These are phyloP conservation scores for Sylvia borin DNA, from an alignment of 2,797 vertebrate species.

Conservation along the genomic window DNA sequence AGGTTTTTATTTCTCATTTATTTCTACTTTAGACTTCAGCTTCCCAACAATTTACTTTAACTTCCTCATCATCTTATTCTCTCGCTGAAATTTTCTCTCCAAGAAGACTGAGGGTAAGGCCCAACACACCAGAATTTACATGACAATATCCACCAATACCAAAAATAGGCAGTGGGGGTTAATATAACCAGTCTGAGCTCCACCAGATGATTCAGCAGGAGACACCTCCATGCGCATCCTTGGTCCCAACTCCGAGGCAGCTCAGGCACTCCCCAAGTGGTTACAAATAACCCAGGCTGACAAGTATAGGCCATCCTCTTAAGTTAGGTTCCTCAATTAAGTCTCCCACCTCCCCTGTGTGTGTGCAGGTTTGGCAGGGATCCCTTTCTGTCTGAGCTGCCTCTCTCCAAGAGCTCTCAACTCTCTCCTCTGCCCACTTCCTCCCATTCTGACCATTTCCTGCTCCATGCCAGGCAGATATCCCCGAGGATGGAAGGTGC, in stretches of 20 bases:
- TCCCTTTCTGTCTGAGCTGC: background rate
- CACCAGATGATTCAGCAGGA: background rate
- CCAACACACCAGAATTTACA: background rate
- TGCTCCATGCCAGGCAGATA: background rate
- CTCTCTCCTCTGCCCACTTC: background rate
- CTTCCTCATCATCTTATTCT: conserved; percentile 26
- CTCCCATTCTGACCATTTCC: background rate
- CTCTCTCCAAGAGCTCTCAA: background rate
- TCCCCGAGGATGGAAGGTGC: conserved; percentile 17
- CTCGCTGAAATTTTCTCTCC: background rate
- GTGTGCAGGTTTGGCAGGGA: background rate
- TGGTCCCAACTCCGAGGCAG: background rate
- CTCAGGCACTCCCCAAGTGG: background rate
- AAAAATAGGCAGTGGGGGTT: background rate
- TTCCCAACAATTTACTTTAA: conserved; percentile 48
- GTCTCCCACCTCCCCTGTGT: background rate
- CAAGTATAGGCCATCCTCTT: background rate
- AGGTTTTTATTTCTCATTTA: conserved; percentile 61
- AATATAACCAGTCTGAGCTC: background rate
- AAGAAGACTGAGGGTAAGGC: background rate
- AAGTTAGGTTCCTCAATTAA: background rate
- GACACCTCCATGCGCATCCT: background rate
- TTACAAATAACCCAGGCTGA: background rate
- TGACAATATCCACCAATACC: background rate
- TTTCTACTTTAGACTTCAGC: conserved; percentile 51